Evolutionary conservation across 2,888 invertebrate species (phyloP).

Genomic region (Drosophila multiciliata): DNA sequence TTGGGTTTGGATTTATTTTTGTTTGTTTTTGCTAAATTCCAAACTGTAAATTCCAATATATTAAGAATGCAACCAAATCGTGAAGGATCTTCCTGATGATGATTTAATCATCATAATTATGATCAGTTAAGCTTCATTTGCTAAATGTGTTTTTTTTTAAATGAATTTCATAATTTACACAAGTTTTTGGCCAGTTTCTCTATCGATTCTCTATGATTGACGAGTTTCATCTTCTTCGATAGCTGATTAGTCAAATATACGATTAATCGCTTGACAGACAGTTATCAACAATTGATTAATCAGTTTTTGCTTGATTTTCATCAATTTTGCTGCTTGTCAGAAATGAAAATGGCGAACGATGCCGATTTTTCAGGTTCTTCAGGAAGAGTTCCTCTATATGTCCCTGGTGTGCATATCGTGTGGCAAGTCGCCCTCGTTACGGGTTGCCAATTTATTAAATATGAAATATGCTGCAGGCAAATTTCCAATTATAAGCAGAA

Average conservation of each 20-base stretch:
- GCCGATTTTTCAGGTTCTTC: conserved; percentile 90
- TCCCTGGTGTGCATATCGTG: conserved; percentile 99
- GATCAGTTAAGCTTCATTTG: conserved; percentile 39
- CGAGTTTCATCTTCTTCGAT: conserved; percentile 27
- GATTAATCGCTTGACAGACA: conserved; percentile 3
- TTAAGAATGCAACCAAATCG: conserved; percentile 42
- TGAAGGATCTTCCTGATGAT: conserved; percentile 34
- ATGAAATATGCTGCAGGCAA: neutral
- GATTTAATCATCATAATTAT: conserved; percentile 13
- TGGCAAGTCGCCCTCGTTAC: neutral
- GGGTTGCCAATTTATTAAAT: neutral
- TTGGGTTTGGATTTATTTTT: conserved; percentile 11
- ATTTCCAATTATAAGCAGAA: neutral
- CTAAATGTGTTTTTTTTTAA: conserved; percentile 39
- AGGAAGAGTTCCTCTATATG: conserved; percentile 85
- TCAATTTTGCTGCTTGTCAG: conserved; percentile 70
- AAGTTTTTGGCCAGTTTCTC: conserved; percentile 42
- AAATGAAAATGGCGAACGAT: conserved; percentile 98
- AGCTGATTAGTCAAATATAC: conserved; percentile 12
- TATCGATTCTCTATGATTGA: conserved; percentile 24
- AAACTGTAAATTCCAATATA: conserved; percentile 49
- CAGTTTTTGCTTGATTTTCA: conserved; percentile 61
- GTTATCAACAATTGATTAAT: conserved; percentile 21
- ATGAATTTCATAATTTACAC: conserved; percentile 42
- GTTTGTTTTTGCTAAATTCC: conserved; percentile 15